These are phyloP conservation scores for Alectoris magna DNA, from an alignment of 2,797 vertebrate species.

Conservation along the genomic window DNA sequence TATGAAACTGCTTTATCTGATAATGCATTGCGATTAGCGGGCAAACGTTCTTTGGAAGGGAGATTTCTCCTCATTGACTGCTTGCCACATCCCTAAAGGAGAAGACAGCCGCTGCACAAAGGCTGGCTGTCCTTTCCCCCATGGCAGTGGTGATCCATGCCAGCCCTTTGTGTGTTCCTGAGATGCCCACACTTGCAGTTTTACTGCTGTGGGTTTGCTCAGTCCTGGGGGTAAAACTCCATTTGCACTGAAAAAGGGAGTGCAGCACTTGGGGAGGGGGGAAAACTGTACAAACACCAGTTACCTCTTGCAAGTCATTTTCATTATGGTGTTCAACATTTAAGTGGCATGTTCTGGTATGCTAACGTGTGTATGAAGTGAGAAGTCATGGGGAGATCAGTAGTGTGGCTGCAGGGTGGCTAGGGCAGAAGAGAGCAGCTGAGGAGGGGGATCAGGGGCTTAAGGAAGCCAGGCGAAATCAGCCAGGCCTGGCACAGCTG, in stretches of 20 bases:
- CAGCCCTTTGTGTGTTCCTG: neutral
- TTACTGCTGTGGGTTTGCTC: neutral
- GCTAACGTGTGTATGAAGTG: neutral
- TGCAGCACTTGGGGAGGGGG: neutral
- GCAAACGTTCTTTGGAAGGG: constrained; percentile 34
- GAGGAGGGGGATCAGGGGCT: neutral
- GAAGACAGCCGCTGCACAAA: neutral
- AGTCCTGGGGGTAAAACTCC: neutral
- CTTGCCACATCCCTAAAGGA: neutral
- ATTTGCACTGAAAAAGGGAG: neutral
- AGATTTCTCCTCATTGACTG: neutral
- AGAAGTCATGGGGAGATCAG: neutral
- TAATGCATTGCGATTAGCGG: neutral
- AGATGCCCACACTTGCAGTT: rapidly evolving
- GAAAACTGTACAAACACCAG: neutral
- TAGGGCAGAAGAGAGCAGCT: neutral
- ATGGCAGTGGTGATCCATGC: neutral
- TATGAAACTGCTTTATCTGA: constrained; percentile 62
- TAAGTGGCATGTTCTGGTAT: rapidly evolving
- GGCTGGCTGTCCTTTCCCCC: neutral
- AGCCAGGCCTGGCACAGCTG: neutral
- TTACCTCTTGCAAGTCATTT: neutral
- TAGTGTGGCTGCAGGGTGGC: neutral
- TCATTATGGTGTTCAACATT: neutral
- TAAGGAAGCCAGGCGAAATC: constrained; percentile 14